Base-by-base conservation (phyloP, 1,140 invertebrate species). In the Rhagoletis zephyria region DNA sequence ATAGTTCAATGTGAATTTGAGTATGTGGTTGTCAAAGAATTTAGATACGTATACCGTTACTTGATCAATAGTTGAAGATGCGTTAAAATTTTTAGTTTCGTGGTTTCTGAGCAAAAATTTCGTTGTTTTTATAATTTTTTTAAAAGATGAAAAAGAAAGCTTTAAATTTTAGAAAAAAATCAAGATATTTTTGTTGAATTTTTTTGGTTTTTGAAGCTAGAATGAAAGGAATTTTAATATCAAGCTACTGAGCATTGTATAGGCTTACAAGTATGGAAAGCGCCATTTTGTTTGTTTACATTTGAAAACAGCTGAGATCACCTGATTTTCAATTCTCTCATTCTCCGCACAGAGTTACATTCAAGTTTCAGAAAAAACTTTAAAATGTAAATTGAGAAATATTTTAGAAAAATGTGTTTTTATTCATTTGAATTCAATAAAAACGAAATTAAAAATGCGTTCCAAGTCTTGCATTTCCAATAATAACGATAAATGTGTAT, bases 151-250 rank as follows among this genome's bases (percentile, higher is more conserved):
- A 19, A 81, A 3, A 81, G 30, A 67, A 67, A 81, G 56, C n/a
- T 51, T 59, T 81, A 81, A n/a, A 56, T 81, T 81, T 56, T 81
- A n/a, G 67, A 74, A 81, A 12, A n/a, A 63, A 63, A 12, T 63
- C 4, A 63, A 14, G n/a, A 63, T 63, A 14, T 56, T 81, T 7
- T 10, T 19, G 56, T 19, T 30, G 6, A 81, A 81, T 10, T 19
- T 81, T 56, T 59, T 81, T 19, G 3, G 45, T 81, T 81, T 81
- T 81, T 81, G 16, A 81, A 81, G 4, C 48, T 48, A 5, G 16
- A 51, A 16, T 77, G 70, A 77, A 77, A 51, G 30, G 45, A 77
- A n/a, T 77, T 77, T 45, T 6, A 77, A 77, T 48, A 77, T 51
- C 16, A 19, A 48, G 74, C 74, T 81, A 56, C 74, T 81, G 74